phyloP scores from a whole-genome alignment of 1,140 invertebrate genomes.

The Drosophila pandora region DNA sequence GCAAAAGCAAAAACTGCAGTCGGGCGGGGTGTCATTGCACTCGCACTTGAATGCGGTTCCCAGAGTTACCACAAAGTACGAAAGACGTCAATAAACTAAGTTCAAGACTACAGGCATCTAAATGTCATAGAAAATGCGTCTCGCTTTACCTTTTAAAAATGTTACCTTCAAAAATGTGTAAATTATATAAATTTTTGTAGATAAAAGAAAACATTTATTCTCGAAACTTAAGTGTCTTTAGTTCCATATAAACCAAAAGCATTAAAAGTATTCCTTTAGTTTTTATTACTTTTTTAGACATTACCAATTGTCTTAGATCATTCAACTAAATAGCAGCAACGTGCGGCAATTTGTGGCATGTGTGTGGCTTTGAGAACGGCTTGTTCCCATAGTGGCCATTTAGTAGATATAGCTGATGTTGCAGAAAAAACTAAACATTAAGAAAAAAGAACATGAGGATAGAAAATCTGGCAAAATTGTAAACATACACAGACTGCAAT shows the following conservation, averaged over 20 bases:
- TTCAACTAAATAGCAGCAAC: constrained; percentile 60
- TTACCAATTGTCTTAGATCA: constrained; percentile 57
- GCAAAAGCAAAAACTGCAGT: constrained; percentile 30
- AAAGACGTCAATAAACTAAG: constrained; percentile 46
- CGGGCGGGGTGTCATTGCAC: constrained; percentile 50
- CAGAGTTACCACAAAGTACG: constrained; percentile 17
- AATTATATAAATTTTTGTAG: not conserved
- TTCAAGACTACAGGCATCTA: constrained; percentile 33
- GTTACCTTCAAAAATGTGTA: not conserved
- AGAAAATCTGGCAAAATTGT: not conserved
- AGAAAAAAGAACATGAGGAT: not conserved
- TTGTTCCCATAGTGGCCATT: constrained; percentile 17
- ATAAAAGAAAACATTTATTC: not conserved
- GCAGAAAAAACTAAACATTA: not conserved
- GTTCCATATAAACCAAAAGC: not conserved
- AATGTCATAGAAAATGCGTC: constrained; percentile 12
- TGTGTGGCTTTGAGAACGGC: constrained; percentile 17
- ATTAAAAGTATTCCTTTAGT: not conserved
- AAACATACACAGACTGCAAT: constrained; percentile 20
- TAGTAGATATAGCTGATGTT: constrained; percentile 6
- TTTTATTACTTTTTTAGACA: constrained; percentile 1
- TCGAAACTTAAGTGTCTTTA: too few relatives aligned
- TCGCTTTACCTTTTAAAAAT: not conserved
- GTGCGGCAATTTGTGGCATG: constrained; percentile 59
- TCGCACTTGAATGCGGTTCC: constrained; percentile 33